Percentiles rank a stretch among this genome's conserved stretches.
Conservation (phyloP, 2,797 vertebrate genomes). For the Oophaga sylvatica region DNA sequence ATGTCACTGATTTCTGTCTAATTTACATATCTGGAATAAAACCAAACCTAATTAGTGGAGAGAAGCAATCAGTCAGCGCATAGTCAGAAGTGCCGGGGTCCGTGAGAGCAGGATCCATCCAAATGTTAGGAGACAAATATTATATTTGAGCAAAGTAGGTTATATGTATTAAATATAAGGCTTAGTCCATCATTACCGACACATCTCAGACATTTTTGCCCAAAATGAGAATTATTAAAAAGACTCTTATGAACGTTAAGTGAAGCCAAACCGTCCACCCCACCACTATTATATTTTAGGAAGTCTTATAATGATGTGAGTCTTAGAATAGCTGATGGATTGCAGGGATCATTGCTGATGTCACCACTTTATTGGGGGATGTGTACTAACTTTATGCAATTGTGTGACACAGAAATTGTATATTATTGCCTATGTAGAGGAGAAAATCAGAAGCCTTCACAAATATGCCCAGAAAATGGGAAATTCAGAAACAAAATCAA, state of each 20-base stretch:
- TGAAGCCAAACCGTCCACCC: not conserved
- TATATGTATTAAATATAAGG: conserved; percentile 42
- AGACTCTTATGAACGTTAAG: not conserved
- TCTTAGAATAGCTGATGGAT: not conserved
- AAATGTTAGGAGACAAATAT: conserved; percentile 26
- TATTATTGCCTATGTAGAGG: too few species aligned
- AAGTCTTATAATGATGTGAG: too few species aligned
- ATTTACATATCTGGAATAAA: conserved; percentile 50
- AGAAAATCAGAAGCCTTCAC: too few species aligned
- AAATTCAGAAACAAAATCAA: too few species aligned
- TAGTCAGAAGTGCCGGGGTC: not conserved
- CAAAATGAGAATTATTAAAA: conserved; percentile 8
- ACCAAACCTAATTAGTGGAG: conserved; percentile 50
- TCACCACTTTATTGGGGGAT: not conserved
- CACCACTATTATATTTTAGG: not conserved
- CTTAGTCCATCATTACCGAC: not conserved
- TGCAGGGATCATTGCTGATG: not conserved
- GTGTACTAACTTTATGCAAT: too few species aligned
- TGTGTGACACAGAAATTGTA: too few species aligned
- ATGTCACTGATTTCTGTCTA: conserved; percentile 3
- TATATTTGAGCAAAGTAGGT: conserved; percentile 44
- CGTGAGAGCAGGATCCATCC: conserved; percentile 20
- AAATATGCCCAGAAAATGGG: too few species aligned
- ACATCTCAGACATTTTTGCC: not conserved
- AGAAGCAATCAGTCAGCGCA: conserved; percentile 15